Evolutionary conservation across 2,113 vertebrate species (phyloP).

Genomic region (Channa maculata): DNA sequence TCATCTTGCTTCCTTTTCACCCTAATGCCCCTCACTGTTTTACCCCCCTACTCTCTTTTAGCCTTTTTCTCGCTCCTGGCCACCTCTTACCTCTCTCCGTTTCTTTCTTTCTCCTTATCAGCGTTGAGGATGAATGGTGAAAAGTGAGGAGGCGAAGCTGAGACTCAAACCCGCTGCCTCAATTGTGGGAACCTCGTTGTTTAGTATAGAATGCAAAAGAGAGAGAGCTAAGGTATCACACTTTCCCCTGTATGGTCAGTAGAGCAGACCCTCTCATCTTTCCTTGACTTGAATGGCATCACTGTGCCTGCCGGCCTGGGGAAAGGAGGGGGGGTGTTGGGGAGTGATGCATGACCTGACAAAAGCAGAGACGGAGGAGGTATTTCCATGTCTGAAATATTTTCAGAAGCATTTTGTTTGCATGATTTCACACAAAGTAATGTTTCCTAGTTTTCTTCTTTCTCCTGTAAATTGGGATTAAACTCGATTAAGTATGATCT

Average conservation of each 20-base stretch:
- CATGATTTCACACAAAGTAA: neutral
- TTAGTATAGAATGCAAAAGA: constrained; percentile 35
- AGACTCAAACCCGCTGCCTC: constrained; percentile 74
- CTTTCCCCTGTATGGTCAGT: constrained; percentile 57
- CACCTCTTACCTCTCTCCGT: constrained; percentile 17
- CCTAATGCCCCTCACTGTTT: constrained; percentile 42
- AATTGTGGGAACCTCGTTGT: constrained; percentile 81
- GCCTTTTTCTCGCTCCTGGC: constrained; percentile 15
- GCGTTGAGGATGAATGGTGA: constrained; percentile 71
- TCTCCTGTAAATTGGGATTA: neutral
- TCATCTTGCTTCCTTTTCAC: constrained; percentile 46
- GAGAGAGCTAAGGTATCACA: constrained; percentile 59
- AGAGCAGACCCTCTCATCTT: constrained; percentile 75
- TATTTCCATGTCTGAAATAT: constrained; percentile 38
- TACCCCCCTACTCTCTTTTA: constrained; percentile 9
- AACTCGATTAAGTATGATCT: neutral
- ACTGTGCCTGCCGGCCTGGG: constrained; percentile 43
- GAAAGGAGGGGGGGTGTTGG: neutral
- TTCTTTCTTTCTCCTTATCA: constrained; percentile 70
- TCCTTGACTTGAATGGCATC: constrained; percentile 65
- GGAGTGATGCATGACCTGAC: constrained; percentile 54
- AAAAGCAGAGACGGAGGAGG: constrained; percentile 39
- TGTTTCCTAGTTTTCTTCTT: neutral
- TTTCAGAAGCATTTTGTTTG: neutral
- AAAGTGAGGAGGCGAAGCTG: constrained; percentile 71